Evolutionary conservation across 2,797 vertebrate species (phyloP).

Genomic region (Anguilla megastoma): DNA sequence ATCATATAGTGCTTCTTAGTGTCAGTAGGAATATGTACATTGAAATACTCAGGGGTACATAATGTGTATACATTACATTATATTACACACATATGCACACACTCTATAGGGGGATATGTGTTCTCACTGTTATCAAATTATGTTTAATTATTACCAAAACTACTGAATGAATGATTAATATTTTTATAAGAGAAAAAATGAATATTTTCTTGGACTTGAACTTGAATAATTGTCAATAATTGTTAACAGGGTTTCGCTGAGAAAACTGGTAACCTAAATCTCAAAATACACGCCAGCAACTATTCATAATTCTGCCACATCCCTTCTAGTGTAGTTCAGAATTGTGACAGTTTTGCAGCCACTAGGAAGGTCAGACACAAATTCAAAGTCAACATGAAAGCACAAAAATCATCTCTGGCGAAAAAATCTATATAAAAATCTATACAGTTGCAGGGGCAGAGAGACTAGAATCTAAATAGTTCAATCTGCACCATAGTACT

Average conservation of each 20-base stretch:
- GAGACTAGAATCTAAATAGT: not conserved
- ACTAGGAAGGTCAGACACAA: slow-evolving; percentile 48
- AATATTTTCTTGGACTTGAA: slow-evolving; percentile 52
- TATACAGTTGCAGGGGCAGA: not conserved
- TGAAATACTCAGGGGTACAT: not conserved
- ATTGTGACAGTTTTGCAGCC: slow-evolving; percentile 49
- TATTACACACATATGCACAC: no score
- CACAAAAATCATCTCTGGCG: slow-evolving; percentile 13
- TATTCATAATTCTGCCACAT: slow-evolving; percentile 33
- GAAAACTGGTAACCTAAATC: slow-evolving; percentile 46
- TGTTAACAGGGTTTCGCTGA: slow-evolving; percentile 45
- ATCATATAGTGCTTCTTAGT: slow-evolving; percentile 18
- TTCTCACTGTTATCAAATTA: slow-evolving; percentile 36
- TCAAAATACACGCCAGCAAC: slow-evolving; percentile 49
- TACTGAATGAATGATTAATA: slow-evolving; percentile 62
- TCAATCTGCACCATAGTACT: not conserved
- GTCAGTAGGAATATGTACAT: not conserved
- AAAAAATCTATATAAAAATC: slow-evolving; percentile 22
- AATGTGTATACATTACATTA: no score
- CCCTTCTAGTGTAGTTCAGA: slow-evolving; percentile 30
- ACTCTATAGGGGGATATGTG: not conserved
- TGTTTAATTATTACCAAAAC: slow-evolving; percentile 54
- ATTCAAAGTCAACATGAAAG: slow-evolving; percentile 32
- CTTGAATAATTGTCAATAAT: slow-evolving; percentile 39
- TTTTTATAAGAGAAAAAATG: slow-evolving; percentile 41